A percentile compares a stretch with the other conserved stretches of the same genome.
Evolutionary conservation across 2,113 vertebrate genomes (phyloP).

Genomic region (Syrmaticus mikado): DNA sequence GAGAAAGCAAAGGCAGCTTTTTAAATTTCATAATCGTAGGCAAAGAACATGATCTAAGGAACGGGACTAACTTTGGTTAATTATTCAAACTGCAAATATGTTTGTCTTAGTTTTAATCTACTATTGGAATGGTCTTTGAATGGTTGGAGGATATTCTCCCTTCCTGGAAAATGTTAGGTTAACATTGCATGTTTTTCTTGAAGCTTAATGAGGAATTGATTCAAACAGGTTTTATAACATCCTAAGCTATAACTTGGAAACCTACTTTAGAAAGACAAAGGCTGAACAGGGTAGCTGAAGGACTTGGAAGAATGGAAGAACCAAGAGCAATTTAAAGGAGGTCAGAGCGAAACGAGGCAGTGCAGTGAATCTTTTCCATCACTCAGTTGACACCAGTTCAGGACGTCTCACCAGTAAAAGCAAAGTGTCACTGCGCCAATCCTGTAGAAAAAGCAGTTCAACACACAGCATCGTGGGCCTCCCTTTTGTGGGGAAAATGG

Average conservation of each 20-base stretch:
- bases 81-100: not conserved
- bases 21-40: not conserved
- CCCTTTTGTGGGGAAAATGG: not conserved
- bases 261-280: not conserved
- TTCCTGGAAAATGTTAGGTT: not conserved
- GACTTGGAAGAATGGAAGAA: not conserved
- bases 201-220: slow-evolving; percentile 7
- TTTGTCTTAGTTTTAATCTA: slow-evolving; percentile 13
- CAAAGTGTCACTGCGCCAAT: accelerated
- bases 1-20: not conserved
- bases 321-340: not conserved
- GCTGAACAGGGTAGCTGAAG: not conserved
- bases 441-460: not conserved
- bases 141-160: not conserved
- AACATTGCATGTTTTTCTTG: not conserved
- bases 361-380: not conserved
- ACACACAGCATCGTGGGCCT: not conserved
- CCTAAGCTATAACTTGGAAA: not conserved
- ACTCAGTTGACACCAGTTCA: not conserved
- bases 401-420: not conserved
- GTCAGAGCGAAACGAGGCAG: not conserved
- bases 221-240: not conserved
- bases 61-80: not conserved
- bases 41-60: slow-evolving; percentile 25
- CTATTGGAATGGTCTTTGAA: not conserved